Percentiles rank a stretch among this genome's conserved stretches.
These are phyloP conservation scores for Pseudoatta argentina DNA, from an alignment of 1,140 invertebrate genomes.

Conservation along the genomic window DNA sequence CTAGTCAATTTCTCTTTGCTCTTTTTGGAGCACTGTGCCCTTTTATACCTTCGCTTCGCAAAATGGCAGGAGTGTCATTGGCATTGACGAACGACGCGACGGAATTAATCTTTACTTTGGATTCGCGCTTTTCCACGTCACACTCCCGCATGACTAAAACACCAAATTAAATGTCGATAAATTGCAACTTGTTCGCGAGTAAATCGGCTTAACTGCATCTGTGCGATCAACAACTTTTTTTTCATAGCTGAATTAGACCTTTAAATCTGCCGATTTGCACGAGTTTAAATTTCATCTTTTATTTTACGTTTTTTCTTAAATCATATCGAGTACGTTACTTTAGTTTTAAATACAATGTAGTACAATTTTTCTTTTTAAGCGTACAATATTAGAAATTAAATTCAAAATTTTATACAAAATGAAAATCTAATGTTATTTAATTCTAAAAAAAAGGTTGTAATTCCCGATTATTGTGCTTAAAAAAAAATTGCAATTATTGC, in stretches of 20 bases:
- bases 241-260: not conserved
- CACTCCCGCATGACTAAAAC: not conserved
- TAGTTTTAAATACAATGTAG: not conserved
- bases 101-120: constrained; percentile 70
- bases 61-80: constrained; percentile 68
- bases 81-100: constrained; percentile 76
- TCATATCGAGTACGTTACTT: not conserved
- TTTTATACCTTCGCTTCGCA: constrained; percentile 60
- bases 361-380: not conserved
- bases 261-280: not conserved
- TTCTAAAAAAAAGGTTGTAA: not conserved
- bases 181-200: constrained; percentile 33
- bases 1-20: constrained; percentile 56
- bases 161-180: constrained; percentile 56
- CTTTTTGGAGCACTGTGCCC: constrained; percentile 54
- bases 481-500: not conserved
- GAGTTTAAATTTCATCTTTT: not conserved
- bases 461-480: not conserved
- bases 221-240: not conserved
- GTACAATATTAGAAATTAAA: not conserved
- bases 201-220: constrained; percentile 28
- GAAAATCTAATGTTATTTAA: not conserved
- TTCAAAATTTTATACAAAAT: not conserved
- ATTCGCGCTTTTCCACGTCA: not conserved
- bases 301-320: not conserved